Base-by-base conservation (phyloP, 2,797 vertebrate species). In the Neomorphus geoffroyi region DNA sequence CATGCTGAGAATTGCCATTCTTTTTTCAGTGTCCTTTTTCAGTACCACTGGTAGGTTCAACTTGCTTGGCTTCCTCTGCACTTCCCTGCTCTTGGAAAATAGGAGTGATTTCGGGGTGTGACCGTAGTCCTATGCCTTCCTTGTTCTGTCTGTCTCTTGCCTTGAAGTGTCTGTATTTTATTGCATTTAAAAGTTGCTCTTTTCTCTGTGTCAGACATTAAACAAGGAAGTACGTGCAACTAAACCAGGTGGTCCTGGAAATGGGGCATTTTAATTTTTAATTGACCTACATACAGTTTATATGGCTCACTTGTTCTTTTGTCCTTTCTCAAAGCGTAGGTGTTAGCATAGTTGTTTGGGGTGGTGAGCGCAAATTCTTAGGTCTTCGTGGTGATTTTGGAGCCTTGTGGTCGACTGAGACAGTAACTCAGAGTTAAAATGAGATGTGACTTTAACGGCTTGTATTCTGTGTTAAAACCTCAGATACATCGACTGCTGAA, bases 271-370 rank as follows among this genome's bases (percentile, higher is more conserved):
- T 54, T 43, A 65, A 6, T 45, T 91, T 57, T 39, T 61, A 9
- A 26, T 65, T 19, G 18, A 11, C 13, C 10, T 79, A 0, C 0
- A 1, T 69, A 22, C 4, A 32, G 10, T 74, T 62, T 18, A 2
- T 48, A 66, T 58, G 32, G 16, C 18, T 90, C 18, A 6, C 14
- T 79, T 3, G 1, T 82, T 64, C 37, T 66, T 69, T 50, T 71
- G 2, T 6, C 27, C 50, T 64, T 87, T 67, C 33, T 81, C 21
- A 43, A 41, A 26, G 51, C 14, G 18, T 10, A 46, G 27, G 7
- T 39, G 5, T 66, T 66, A 37, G 37, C 69, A 26, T 69, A 79
- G 41, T 50, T 67, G 23, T 73, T 86, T 21, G 70, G 9, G 14
- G 50, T 60, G 50, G 18, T 46, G 23, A 84, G n/a, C 8, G 18